phyloP scores from a whole-genome alignment of 2,113 vertebrate species.

The Otolemur garnettii region DNA sequence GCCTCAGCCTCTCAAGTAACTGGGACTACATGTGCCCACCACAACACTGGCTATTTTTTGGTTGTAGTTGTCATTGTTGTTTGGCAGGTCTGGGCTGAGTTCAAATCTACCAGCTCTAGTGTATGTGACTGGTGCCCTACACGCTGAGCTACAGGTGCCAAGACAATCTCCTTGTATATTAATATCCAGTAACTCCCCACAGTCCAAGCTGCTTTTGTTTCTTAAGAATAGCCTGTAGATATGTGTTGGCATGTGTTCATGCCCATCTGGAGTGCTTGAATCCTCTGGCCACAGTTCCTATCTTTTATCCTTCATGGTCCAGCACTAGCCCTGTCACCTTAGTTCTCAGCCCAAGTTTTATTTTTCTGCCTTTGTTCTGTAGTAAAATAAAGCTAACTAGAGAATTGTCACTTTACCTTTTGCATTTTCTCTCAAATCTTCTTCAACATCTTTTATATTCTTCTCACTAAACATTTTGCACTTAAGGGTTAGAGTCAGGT shows the following conservation, averaged over 20 bases:
- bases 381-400: background rate
- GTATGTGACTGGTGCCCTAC: no score
- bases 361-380: slow-evolving; percentile 22
- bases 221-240: background rate
- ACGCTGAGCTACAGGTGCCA: no score
- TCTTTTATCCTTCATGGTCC: background rate
- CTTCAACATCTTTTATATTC: background rate
- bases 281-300: background rate
- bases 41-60: no score
- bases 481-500: slow-evolving; percentile 13
- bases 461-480: background rate
- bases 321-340: background rate
- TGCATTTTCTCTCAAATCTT: background rate
- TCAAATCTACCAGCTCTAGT: no score
- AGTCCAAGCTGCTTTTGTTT: slow-evolving; percentile 7
- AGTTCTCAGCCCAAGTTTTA: background rate
- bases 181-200: background rate
- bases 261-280: background rate
- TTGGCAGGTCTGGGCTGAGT: no score
- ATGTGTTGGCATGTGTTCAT: background rate
- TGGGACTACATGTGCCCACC: no score
- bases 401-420: background rate
- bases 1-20: no score
- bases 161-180: background rate
- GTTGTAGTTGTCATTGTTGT: no score